Conservation (phyloP, 2,888 invertebrate species). For the Tridacna gigas region DNA sequence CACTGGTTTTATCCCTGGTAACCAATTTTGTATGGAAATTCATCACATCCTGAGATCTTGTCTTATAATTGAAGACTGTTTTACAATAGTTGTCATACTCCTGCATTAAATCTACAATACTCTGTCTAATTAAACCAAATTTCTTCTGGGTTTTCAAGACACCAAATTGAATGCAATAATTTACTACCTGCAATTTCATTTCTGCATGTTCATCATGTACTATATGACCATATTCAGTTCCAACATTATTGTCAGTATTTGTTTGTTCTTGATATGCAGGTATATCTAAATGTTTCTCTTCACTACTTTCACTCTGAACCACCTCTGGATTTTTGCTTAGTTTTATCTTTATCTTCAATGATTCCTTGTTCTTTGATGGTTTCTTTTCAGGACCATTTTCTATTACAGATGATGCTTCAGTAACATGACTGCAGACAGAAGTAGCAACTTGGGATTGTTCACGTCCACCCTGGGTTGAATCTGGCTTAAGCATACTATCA, state of each 20-base stretch:
- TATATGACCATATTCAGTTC: background rate
- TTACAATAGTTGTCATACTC: slow-evolving; percentile 58
- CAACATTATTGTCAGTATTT: background rate
- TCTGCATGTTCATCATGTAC: slow-evolving; percentile 26
- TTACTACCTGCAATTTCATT: slow-evolving; percentile 45
- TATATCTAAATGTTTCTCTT: background rate
- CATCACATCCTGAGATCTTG: slow-evolving; percentile 14
- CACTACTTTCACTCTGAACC: background rate
- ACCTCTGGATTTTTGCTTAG: slow-evolving; percentile 32
- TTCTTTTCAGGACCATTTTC: background rate
- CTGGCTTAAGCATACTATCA: background rate
- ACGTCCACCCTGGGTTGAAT: background rate
- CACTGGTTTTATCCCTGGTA: slow-evolving; percentile 62
- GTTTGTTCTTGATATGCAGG: background rate
- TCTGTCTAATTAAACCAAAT: slow-evolving; percentile 53
- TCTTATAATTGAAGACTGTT: slow-evolving; percentile 29
- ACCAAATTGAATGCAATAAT: slow-evolving; percentile 57
- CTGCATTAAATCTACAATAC: slow-evolving; percentile 58
- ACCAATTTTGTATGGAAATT: slow-evolving; percentile 48
- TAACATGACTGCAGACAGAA: background rate
- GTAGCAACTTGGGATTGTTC: background rate
- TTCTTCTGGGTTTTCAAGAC: slow-evolving; percentile 60
- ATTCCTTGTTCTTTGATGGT: slow-evolving; percentile 25
- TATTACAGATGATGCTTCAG: background rate
- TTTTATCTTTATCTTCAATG: slow-evolving; percentile 54